Conservation (phyloP, 2,888 invertebrate species). For the Ptychoptera contaminata region DNA sequence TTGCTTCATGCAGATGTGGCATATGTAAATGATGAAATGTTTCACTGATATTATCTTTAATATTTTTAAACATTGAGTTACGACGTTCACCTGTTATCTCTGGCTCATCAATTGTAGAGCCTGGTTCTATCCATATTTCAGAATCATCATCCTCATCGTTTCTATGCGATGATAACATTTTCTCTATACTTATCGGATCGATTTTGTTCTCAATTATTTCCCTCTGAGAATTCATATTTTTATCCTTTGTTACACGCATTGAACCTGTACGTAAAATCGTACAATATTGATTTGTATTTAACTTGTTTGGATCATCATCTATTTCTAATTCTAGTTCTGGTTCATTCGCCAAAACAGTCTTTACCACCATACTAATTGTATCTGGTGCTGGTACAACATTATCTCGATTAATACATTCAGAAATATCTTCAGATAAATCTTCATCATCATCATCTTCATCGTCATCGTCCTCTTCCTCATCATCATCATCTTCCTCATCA, state of each 20-base stretch:
- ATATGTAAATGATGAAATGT: constrained; percentile 14
- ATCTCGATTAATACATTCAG: constrained; percentile 6
- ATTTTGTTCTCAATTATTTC: constrained; percentile 1
- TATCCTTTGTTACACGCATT: constrained; percentile 6
- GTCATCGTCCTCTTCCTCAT: constrained; percentile 17
- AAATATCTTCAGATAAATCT: constrained; percentile 13
- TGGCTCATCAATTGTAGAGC: constrained; percentile 21
- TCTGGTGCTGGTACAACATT: constrained; percentile 33
- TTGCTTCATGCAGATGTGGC: background rate
- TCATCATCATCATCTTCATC: constrained; percentile 12
- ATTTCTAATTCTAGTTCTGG: background rate
- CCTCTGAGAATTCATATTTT: constrained; percentile 1
- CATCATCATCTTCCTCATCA: constrained; percentile 33
- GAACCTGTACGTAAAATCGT: constrained; percentile 5
- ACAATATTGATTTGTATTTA: background rate
- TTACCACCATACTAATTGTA: constrained; percentile 41
- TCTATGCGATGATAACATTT: too few species aligned
- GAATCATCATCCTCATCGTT: constrained; percentile 11
- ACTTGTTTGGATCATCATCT: background rate
- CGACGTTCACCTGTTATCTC: constrained; percentile 17
- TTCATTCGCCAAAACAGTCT: constrained; percentile 34
- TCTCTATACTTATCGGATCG: background rate
- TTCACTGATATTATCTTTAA: constrained; percentile 17
- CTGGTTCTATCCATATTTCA: constrained; percentile 25
- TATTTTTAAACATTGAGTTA: constrained; percentile 19